These are phyloP conservation scores for Mormoops blainvillei DNA, from an alignment of 2,113 vertebrate genomes.

Conservation along the genomic window DNA sequence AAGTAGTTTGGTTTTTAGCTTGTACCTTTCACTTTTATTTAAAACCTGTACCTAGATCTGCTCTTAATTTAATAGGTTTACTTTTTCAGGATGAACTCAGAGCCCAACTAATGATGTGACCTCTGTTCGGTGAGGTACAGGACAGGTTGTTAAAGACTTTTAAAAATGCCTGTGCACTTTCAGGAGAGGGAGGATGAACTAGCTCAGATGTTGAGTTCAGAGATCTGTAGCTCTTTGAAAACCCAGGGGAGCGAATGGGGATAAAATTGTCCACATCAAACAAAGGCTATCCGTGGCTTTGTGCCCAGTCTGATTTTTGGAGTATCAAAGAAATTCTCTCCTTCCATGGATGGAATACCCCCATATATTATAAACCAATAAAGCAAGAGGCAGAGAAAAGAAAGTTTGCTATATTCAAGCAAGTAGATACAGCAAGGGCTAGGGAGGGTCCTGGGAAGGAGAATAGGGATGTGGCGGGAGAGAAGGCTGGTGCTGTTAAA, in stretches of 20 bases:
- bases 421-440: not conserved
- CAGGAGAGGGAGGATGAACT: not conserved
- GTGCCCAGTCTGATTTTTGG: conserved; percentile 15
- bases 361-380: conserved; percentile 36
- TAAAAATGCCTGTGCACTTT: not conserved
- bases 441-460: not conserved
- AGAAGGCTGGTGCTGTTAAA: not conserved
- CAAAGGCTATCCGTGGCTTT: conserved; percentile 13
- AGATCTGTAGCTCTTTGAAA: conserved; percentile 57
- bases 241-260: conserved; percentile 37
- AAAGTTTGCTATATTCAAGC: not conserved
- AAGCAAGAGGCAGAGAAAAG: conserved; percentile 34
- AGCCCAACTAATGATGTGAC: conserved; percentile 48
- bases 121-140: not conserved
- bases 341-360: conserved; percentile 50
- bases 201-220: conserved; percentile 46
- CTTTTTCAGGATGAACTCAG: conserved; percentile 47
- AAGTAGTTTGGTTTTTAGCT: not conserved
- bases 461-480: accelerated
- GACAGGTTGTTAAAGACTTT: conserved; percentile 42
- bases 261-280: conserved; percentile 66
- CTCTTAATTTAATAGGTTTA: conserved; percentile 50
- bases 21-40: conserved; percentile 44
- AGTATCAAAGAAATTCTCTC: conserved; percentile 61
- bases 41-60: not conserved